Conservation (phyloP, 2,797 vertebrate genomes). For the Sebastes umbrosus region DNA sequence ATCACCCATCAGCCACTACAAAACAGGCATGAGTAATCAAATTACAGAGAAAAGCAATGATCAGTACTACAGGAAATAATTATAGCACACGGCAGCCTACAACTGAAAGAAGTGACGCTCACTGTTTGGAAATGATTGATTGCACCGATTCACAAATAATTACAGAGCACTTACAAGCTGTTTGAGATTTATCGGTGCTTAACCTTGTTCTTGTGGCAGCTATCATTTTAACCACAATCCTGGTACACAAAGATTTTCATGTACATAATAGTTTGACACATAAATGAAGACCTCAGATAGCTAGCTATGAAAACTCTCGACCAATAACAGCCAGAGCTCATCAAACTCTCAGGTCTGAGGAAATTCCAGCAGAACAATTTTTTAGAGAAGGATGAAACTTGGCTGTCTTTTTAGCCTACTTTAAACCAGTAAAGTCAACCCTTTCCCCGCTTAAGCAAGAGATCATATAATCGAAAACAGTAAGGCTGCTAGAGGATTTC, state of each 20-base stretch:
- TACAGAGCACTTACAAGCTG: neutral
- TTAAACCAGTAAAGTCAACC: too few species aligned
- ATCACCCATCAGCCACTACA: constrained; percentile 1
- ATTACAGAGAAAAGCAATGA: constrained; percentile 13
- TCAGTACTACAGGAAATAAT: constrained; percentile 20
- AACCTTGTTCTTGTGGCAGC: neutral
- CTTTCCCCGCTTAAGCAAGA: too few species aligned
- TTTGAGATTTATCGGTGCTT: neutral
- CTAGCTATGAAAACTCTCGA: too few species aligned
- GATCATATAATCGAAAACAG: too few species aligned
- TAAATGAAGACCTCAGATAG: neutral
- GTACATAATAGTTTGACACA: neutral
- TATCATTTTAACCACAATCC: neutral
- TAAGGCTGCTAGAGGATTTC: neutral
- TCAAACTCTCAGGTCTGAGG: neutral
- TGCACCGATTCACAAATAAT: constrained; percentile 5
- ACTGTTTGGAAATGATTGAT: neutral
- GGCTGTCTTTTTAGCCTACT: too few species aligned
- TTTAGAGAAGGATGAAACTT: too few species aligned
- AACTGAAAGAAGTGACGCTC: neutral
- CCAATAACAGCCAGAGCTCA: neutral
- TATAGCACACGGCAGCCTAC: neutral
- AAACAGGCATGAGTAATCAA: constrained; percentile 2
- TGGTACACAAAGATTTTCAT: neutral
- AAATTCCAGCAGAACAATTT: too few species aligned